Evolutionary conservation across 2,888 invertebrate species (phyloP).

Genomic region (Apodemia duryi): DNA sequence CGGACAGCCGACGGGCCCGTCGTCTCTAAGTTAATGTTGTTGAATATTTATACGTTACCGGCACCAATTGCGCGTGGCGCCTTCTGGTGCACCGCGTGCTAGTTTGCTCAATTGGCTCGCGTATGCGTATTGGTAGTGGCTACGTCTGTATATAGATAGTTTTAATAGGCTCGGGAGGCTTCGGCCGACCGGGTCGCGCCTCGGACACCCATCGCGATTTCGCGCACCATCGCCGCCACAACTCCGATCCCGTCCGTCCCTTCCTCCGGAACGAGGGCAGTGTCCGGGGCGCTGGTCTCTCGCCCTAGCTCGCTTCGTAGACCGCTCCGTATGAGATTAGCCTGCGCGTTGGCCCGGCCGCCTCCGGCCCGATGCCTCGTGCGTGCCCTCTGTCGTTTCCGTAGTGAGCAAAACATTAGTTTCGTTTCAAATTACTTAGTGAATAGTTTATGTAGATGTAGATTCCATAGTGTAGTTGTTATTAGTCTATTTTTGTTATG

Average conservation of each 20-base stretch:
- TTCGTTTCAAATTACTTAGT: constrained; percentile 71
- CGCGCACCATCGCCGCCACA: constrained; percentile 16
- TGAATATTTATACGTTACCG: constrained; percentile 47
- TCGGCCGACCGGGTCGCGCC: constrained; percentile 25
- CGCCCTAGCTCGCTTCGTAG: constrained; percentile 54
- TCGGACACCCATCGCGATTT: constrained; percentile 21
- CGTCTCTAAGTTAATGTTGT: constrained; percentile 43
- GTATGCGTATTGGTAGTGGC: constrained; percentile 60
- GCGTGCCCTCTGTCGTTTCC: constrained; percentile 54
- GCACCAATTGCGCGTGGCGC: constrained; percentile 36
- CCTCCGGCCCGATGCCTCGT: constrained; percentile 31
- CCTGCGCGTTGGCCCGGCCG: constrained; percentile 33
- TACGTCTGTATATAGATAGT: constrained; percentile 69
- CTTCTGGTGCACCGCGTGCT: constrained; percentile 37
- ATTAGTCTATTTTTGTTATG: constrained; percentile 78
- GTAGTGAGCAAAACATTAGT: constrained; percentile 68
- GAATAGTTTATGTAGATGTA: constrained; percentile 72
- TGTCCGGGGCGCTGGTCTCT: constrained; percentile 40
- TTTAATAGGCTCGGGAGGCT: constrained; percentile 49
- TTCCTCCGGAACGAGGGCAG: constrained; percentile 27
- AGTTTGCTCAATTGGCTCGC: constrained; percentile 68
- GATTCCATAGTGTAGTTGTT: constrained; percentile 74
- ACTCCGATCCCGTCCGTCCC: constrained; percentile 44
- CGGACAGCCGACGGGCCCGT: constrained; percentile 26
- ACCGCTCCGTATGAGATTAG: constrained; percentile 53